These are phyloP conservation scores for Aptenodytes forsteri DNA, from an alignment of 2,113 vertebrate species.

Conservation along the genomic window DNA sequence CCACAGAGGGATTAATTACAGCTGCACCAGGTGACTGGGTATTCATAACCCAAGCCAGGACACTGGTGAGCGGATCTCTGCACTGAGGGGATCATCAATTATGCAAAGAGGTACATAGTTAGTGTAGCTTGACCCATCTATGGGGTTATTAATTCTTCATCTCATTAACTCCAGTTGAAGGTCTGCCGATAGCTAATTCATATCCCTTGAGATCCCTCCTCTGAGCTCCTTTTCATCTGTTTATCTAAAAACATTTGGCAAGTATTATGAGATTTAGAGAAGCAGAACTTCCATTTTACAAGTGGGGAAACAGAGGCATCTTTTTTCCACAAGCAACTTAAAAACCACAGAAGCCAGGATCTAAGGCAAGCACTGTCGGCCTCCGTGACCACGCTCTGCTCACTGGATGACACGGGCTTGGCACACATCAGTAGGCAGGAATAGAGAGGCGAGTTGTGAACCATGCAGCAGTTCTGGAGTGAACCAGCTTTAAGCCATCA, in stretches of 20 bases:
- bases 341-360: background rate
- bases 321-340: background rate
- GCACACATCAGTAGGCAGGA: background rate
- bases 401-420: background rate
- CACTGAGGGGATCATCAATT: slow-evolving; percentile 7
- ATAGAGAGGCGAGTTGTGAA: background rate
- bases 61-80: background rate
- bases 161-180: background rate
- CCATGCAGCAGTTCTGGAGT: background rate
- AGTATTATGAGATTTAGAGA: background rate
- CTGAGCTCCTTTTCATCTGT: background rate
- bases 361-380: background rate
- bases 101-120: background rate
- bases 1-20: slow-evolving; percentile 57
- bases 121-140: background rate
- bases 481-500: background rate
- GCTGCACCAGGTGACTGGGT: background rate
- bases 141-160: background rate
- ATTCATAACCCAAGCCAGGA: background rate
- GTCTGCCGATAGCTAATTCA: background rate
- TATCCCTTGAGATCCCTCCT: background rate
- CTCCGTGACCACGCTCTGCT: accelerated
- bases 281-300: background rate
- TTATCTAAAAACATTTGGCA: background rate
- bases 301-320: background rate